Base-by-base conservation (phyloP, 2,113 vertebrate genomes). In the Microcebus griseorufus region DNA sequence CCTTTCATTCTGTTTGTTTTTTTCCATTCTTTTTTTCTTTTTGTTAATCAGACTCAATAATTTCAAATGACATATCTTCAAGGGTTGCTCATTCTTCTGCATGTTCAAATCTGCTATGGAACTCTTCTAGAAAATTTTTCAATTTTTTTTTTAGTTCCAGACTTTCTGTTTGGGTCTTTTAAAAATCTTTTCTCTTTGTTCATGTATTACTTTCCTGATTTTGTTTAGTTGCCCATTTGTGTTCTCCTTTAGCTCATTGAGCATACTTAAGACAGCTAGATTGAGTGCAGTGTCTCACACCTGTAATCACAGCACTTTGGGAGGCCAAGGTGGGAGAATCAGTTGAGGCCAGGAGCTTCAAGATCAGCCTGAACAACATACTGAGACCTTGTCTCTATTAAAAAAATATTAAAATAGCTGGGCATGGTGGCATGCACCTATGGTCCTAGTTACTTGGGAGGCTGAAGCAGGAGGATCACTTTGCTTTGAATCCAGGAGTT, bases 101-200 rank as follows among this genome's bases (percentile, higher is more conserved):
- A 53, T 91, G 17, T n/a, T 70, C 55, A 34, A 72, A 81, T 53
- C 39, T 29, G 3, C 32, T 83, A 7, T 86, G 84, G 85, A 78
- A 75, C 18, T 4, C 25, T 9, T 92, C 18, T 48, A 64, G 34
- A 79, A 39, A 92, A 53, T 45, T 65, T 76, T 94, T 92, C 4
- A 53, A 39, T 90, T 75, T n/a, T 45, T 73, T 88, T 69, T 64
- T 75, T 22, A 86, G 22, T 10, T 91, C 65, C 1, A 5, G 34
- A 42, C 78, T 96, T 94, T 92, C 75, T 80, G 34, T 53, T 78
- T 80, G n/a, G 23, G 73, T 82, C 32, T 60, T 62, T 90, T 67
- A 64, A 51, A 42, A 65, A 83, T 90, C 13, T 32, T 58, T 70
- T 95, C 23, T 39, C 48, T 90, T 80, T 90, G 48, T 55, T 93